These are phyloP conservation scores for Heliconius himera DNA, from an alignment of 1,140 invertebrate species.

Conservation along the genomic window DNA sequence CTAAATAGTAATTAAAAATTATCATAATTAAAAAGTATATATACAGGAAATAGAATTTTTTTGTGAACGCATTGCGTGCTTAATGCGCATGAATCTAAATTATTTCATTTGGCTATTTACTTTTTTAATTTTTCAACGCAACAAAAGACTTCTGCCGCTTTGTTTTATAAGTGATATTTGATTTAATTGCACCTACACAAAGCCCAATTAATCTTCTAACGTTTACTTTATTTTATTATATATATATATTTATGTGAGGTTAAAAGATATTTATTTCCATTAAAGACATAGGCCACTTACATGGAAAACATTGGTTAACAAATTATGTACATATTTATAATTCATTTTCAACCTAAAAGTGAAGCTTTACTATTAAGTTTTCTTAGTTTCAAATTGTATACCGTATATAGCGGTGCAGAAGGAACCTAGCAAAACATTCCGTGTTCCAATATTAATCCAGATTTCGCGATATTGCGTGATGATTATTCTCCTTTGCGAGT, in stretches of 20 bases:
- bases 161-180: not conserved
- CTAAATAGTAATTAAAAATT: not conserved
- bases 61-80: slow-evolving; percentile 5
- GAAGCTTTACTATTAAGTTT: too few relatives aligned
- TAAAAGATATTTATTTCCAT: too few relatives aligned
- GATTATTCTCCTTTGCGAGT: too few relatives aligned
- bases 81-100: not conserved
- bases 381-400: too few relatives aligned
- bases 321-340: not conserved
- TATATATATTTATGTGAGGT: too few relatives aligned
- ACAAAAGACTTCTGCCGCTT: not conserved
- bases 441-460: too few relatives aligned
- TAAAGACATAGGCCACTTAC: too few relatives aligned
- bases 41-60: not conserved
- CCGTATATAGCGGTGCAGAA: too few relatives aligned
- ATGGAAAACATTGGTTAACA: too few relatives aligned
- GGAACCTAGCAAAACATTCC: too few relatives aligned
- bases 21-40: not conserved
- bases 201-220: not conserved
- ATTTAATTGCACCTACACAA: not conserved
- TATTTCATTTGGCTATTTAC: not conserved
- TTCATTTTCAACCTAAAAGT: not conserved
- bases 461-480: too few relatives aligned
- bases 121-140: not conserved
- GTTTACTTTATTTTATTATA: not conserved